Base-by-base conservation (phyloP, 2,113 vertebrate genomes). In the Trogon surrucura region DNA sequence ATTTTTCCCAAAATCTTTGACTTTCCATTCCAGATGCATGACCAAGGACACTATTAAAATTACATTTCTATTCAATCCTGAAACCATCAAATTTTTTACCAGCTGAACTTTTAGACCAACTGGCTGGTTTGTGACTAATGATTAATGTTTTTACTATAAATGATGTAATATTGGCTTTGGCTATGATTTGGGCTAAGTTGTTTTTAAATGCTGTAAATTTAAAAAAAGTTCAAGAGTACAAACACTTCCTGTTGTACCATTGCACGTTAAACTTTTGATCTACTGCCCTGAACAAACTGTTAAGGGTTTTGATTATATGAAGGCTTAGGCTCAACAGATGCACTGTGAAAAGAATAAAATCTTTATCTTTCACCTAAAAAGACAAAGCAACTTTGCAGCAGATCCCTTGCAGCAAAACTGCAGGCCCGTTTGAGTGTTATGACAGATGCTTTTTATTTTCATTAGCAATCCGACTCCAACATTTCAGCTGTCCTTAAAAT, bases 161-260 rank as follows among this genome's bases (percentile, higher is more conserved):
- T 97, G 96, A 97, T 91, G 95, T 91, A 96, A 98, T 91, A 97
- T 64, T 97, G 94, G 73, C 80, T 95, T 97, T 97, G 91, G 96
- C 97, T 88, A 73, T 77, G 90, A 90, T 93, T 95, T 96, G 84
- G 54, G 80, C 85, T 78, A 95, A 95, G 36, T 84, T 95, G 87
- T 85, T 97, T 97, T 95, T 82, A 94, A 96, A 96, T 95, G 84
- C 91, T 94, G 92, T 95, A 90, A 87, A 96, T 94, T 84, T 86
- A 0, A 89, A 92, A 97, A 96, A 84, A 45, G 79, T 94, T 96
- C 85, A 90, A 90, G 93, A 87, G 72, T 91, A 96, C 88, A 96
- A 97, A 96, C 74, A 86, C 64, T 96, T 96, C 94, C 88, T 96
- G 80, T 75, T 97, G 82, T 91, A 96, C 60, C 64, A 51, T 30